Evolutionary conservation across 1,140 invertebrate species (phyloP), one percentile per base, ranked within the genome.

Genomic region (Goniozus legneri): DNA sequence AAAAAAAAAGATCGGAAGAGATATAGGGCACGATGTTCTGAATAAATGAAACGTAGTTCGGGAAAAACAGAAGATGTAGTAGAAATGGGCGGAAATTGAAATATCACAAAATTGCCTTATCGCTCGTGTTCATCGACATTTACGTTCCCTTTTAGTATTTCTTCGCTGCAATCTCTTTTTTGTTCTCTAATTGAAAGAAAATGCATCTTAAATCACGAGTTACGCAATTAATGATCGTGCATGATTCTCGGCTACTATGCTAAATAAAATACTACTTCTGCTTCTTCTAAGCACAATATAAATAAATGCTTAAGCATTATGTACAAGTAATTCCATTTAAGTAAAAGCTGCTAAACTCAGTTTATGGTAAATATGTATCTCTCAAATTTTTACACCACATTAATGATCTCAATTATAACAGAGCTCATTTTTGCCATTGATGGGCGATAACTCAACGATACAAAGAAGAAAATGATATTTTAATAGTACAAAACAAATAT

Each of bases 291-390:
- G 64, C 65, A 69, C 53, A 52, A 58, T 71, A 74, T 76, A 75
- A 73, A 76, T 74, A 75, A 73, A 73, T 75, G 69, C 69, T 60
- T 64, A 74, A 73, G 69, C 68, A 58, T 50, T 75, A 73, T 73
- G 58, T 72, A 76, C 67, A 75, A n/a, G 44, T 66, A 47, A 52
- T 48, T 41, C 52, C 48, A 37, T 64, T 73, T 73, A 75, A 75
- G 70, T 73, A 75, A 70, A 73, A 70, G 69, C 71, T 69, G 73
- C 69, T 65, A 64, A 52, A n/a, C n/a, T n/a, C n/a, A n/a, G n/a
- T n/a, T n/a, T n/a, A n/a, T n/a, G n/a, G n/a, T n/a, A n/a, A n/a
- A n/a, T n/a, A n/a, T n/a, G n/a, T n/a, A n/a, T n/a, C n/a, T n/a
- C n/a, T n/a, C n/a, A n/a, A n/a, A n/a, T n/a, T n/a, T n/a, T n/a